A percentile compares a stretch with the other conserved stretches of the same genome.
Evolutionary conservation across 2,797 vertebrate species (phyloP).

Genomic region (Sebastes cheni): DNA sequence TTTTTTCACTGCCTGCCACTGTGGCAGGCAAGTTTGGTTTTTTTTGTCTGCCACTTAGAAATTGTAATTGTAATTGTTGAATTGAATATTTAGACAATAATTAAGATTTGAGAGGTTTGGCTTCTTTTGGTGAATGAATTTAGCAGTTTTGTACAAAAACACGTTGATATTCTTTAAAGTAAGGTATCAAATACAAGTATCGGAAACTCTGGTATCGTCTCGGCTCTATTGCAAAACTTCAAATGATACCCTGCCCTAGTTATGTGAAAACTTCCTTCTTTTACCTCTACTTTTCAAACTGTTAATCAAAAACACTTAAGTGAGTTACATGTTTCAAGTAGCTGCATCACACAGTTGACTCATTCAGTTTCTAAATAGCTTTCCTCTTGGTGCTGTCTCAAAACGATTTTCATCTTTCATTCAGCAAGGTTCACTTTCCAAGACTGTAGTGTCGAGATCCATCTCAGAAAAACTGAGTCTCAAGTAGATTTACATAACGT

Average conservation of each 20-base stretch:
- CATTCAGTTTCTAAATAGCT: background rate
- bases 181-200: background rate
- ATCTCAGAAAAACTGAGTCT: background rate
- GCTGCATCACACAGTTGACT: background rate
- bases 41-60: no score
- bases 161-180: background rate
- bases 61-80: no score
- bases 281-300: background rate
- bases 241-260: background rate
- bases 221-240: background rate
- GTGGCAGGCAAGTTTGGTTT: no score
- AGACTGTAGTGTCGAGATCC: background rate
- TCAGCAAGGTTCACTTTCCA: background rate
- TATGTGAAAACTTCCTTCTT: background rate
- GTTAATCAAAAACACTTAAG: background rate
- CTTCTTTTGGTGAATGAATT: background rate
- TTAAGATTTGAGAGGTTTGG: background rate
- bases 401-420: constrained; percentile 23
- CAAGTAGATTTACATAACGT: background rate
- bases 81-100: background rate
- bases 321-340: background rate
- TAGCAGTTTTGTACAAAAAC: background rate
- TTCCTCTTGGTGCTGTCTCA: background rate
- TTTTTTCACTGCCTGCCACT: no score
- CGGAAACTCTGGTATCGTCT: background rate